These are phyloP conservation scores for Alethe castanea DNA, from an alignment of 2,113 vertebrate species.

Conservation along the genomic window DNA sequence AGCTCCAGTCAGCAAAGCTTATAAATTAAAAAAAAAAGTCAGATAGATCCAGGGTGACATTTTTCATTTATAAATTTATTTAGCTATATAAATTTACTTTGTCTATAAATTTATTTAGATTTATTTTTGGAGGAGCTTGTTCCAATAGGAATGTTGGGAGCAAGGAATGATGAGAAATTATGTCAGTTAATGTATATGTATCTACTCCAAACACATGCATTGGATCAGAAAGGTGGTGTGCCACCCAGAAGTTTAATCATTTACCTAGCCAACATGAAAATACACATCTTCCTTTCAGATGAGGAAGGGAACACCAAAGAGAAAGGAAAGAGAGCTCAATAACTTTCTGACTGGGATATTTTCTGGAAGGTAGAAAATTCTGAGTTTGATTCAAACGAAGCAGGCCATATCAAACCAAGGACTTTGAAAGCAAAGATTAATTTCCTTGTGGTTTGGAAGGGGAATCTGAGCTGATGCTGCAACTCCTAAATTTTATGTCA, in stretches of 20 bases:
- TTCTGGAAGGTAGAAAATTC: background rate
- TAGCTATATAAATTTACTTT: background rate
- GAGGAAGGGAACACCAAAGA: background rate
- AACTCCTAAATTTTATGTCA: background rate
- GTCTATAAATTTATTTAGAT: background rate
- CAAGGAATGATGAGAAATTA: background rate
- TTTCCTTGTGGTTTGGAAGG: background rate
- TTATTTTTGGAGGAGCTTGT: background rate
- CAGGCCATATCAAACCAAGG: background rate
- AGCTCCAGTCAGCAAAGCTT: background rate
- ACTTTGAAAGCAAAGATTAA: background rate
- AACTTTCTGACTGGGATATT: background rate
- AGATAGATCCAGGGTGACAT: background rate
- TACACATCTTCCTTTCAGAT: background rate
- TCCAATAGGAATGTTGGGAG: background rate
- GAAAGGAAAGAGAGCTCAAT: background rate
- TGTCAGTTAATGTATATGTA: background rate
- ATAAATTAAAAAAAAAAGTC: too few relatives aligned
- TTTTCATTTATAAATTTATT: background rate
- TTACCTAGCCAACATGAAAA: background rate
- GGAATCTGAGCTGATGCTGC: background rate
- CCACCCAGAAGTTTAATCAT: background rate
- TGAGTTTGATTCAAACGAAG: background rate
- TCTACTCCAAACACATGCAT: background rate
- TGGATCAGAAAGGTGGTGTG: background rate